These are phyloP conservation scores for Uropsilus gracilis DNA, from an alignment of 2,113 vertebrate genomes.

Conservation along the genomic window DNA sequence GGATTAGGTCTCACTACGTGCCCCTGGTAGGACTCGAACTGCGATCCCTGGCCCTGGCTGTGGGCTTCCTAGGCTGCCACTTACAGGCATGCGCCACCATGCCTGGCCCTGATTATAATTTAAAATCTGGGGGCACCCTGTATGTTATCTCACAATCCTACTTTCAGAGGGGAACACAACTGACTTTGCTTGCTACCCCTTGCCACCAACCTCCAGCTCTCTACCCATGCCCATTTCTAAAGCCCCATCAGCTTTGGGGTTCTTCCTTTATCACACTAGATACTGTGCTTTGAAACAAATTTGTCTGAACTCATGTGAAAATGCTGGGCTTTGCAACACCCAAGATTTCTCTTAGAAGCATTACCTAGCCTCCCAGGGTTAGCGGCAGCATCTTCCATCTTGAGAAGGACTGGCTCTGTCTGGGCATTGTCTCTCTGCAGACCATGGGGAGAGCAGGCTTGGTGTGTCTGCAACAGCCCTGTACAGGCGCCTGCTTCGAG, in stretches of 20 bases:
- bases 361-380: neutral
- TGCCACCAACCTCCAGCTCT: accelerated
- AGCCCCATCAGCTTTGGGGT: neutral
- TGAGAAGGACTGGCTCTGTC: neutral
- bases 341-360: neutral
- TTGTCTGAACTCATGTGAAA: neutral
- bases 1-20: no score
- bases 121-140: neutral
- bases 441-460: neutral
- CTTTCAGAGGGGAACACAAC: neutral
- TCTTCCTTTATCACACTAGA: neutral
- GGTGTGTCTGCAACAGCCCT: neutral
- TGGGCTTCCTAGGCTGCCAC: no score
- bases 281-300: neutral
- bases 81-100: no score
- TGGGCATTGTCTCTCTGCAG: neutral
- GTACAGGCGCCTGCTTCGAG: neutral
- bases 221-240: neutral
- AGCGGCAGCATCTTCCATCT: neutral
- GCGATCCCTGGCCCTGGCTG: no score
- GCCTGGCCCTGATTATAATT: no score
- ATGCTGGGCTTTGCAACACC: neutral
- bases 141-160: neutral
- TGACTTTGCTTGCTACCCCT: neutral
- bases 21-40: no score